phyloP scores from a whole-genome alignment of 2,888 invertebrate genomes.

The Lochmaea crataegi region DNA sequence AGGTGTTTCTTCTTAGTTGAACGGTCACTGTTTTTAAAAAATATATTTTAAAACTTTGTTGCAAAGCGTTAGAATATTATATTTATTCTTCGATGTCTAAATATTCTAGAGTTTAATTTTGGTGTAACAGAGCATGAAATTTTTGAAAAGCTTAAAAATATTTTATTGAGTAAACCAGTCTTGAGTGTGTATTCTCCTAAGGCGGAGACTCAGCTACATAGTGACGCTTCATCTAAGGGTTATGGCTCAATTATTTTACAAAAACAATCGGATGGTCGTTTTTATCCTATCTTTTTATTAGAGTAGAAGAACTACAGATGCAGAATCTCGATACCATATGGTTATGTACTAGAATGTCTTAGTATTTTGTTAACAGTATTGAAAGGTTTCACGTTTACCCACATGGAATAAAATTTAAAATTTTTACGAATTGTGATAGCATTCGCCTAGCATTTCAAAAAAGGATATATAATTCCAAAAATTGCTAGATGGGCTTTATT shows the following conservation, averaged over 20 bases:
- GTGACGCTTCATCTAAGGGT: constrained; percentile 55
- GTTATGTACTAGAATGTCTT: constrained; percentile 56
- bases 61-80: too few species aligned
- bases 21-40: too few species aligned
- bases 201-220: constrained; percentile 56
- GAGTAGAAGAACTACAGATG: constrained; percentile 52
- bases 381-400: constrained; percentile 37
- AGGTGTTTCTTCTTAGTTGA: too few species aligned
- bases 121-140: constrained; percentile 13
- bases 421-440: constrained; percentile 53
- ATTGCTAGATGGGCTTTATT: neutral
- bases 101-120: constrained; percentile 9
- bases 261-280: constrained; percentile 48
- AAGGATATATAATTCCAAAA: neutral
- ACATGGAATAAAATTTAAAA: constrained; percentile 47
- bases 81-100: too few species aligned
- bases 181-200: constrained; percentile 53
- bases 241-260: constrained; percentile 57
- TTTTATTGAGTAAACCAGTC: constrained; percentile 48
- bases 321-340: constrained; percentile 55
- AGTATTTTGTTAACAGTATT: constrained; percentile 52
- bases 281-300: constrained; percentile 57
- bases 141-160: constrained; percentile 47
- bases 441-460: neutral
- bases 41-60: too few species aligned